Percentiles rank a stretch among this genome's conserved stretches.
phyloP scores from a whole-genome alignment of 1,140 invertebrate genomes.

The Pomacea maculata region DNA sequence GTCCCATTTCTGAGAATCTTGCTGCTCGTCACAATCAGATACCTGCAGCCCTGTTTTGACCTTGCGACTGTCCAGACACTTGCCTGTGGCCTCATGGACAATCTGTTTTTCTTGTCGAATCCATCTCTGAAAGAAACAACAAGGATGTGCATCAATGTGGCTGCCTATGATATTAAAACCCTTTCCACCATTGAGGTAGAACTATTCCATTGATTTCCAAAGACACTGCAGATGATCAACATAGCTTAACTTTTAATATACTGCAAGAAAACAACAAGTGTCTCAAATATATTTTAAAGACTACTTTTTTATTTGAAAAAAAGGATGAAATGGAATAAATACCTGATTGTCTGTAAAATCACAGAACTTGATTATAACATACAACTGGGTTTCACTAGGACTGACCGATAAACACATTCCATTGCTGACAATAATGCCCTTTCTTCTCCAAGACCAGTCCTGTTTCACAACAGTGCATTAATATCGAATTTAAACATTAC shows the following conservation, averaged over 20 bases:
- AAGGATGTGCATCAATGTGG: neutral
- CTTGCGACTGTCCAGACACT: conserved; percentile 79
- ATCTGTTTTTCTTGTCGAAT: conserved; percentile 74
- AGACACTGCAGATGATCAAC: neutral
- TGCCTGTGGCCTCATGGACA: conserved; percentile 76
- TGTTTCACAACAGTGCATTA: conserved; percentile 16
- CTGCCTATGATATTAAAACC: too few relatives aligned
- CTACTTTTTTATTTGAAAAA: neutral
- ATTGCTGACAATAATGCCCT: conserved; percentile 45
- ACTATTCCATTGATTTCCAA: too few relatives aligned
- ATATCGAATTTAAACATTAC: neutral
- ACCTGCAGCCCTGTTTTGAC: conserved; percentile 74
- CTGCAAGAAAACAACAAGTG: neutral
- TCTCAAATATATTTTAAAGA: neutral
- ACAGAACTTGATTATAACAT: conserved; percentile 47
- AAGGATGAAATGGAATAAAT: neutral
- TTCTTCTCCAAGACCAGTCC: conserved; percentile 54
- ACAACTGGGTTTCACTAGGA: conserved; percentile 34
- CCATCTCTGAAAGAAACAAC: conserved; percentile 73
- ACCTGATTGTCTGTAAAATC: conserved; percentile 36
- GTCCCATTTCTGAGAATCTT: conserved; percentile 75
- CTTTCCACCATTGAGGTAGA: too few relatives aligned
- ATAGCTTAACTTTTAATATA: neutral
- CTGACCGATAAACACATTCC: conserved; percentile 50
- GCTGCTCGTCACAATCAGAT: conserved; percentile 75